phyloP scores from a whole-genome alignment of 2,797 vertebrate species.

The Chiloscyllium punctatum region DNA sequence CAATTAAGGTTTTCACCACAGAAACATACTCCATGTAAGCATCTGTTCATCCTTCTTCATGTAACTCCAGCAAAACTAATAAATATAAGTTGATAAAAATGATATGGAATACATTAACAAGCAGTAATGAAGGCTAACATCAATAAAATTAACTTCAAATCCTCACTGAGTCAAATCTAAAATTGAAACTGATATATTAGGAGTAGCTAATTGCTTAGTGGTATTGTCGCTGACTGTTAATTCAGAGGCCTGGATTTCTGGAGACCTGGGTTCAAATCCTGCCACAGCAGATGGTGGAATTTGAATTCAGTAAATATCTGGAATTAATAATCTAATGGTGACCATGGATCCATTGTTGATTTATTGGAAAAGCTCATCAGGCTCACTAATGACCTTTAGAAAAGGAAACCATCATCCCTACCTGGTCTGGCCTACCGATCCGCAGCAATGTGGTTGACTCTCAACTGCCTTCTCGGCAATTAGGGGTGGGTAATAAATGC shows the following conservation, averaged over 20 bases:
- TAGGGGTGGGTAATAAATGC: too few species aligned
- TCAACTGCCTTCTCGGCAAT: too few species aligned
- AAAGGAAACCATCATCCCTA: too few species aligned
- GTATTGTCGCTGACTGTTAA: too few species aligned
- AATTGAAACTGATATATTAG: not conserved
- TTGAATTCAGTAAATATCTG: too few species aligned
- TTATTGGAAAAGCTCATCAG: not conserved
- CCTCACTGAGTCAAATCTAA: not conserved
- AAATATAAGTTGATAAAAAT: not conserved
- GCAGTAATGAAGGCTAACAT: not conserved
- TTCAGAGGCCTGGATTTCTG: too few species aligned
- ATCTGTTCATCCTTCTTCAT: not conserved
- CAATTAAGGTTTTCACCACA: not conserved
- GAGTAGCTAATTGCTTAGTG: too few species aligned
- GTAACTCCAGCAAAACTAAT: not conserved
- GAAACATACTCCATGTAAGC: not conserved
- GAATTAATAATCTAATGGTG: not conserved
- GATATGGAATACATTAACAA: not conserved
- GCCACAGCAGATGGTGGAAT: too few species aligned
- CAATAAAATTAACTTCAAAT: not conserved
- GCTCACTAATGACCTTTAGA: too few species aligned
- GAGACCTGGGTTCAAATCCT: too few species aligned
- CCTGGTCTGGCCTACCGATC: too few species aligned
- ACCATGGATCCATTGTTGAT: not conserved
- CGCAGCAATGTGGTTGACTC: too few species aligned